phyloP scores from a whole-genome alignment of 2,888 invertebrate genomes.

The Zhengitettix transpicula region DNA sequence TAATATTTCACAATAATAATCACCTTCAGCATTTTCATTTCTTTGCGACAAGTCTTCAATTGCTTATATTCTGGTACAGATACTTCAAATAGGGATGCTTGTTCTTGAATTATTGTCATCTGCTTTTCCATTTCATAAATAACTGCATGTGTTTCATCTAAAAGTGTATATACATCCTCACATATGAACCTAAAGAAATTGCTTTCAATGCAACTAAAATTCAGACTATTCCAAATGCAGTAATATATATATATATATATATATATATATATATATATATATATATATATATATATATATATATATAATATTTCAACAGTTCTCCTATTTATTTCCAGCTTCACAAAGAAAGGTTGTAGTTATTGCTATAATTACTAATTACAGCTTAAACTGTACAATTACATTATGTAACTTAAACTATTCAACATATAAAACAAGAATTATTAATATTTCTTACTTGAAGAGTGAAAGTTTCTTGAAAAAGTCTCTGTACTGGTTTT shows the following conservation, averaged over 20 bases:
- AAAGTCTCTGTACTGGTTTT: constrained; percentile 56
- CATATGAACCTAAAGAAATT: constrained; percentile 27
- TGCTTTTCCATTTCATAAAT: constrained; percentile 49
- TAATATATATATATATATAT: too few relatives aligned
- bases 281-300: too few relatives aligned
- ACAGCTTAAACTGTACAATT: not conserved
- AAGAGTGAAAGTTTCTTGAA: constrained; percentile 40
- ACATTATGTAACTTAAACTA: too few relatives aligned
- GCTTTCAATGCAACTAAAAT: too few relatives aligned
- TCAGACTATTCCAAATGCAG: too few relatives aligned
- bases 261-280: too few relatives aligned
- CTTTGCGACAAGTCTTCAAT: constrained; percentile 55
- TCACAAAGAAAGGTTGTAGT: not conserved
- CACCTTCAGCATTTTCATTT: constrained; percentile 57
- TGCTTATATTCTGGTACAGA: constrained; percentile 67
- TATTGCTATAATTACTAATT: not conserved
- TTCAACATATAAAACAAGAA: too few relatives aligned
- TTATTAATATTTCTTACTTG: constrained; percentile 21
- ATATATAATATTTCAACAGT: too few relatives aligned
- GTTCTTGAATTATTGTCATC: constrained; percentile 46
- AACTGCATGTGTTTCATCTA: constrained; percentile 52
- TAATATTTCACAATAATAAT: constrained; percentile 2
- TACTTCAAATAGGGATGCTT: constrained; percentile 72
- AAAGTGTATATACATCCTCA: constrained; percentile 44
- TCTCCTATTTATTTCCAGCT: too few relatives aligned